Evolutionary conservation across 2,113 vertebrate species (phyloP), one percentile per base, ranked within the genome.

Genomic region (Gasterosteus aculeatus): DNA sequence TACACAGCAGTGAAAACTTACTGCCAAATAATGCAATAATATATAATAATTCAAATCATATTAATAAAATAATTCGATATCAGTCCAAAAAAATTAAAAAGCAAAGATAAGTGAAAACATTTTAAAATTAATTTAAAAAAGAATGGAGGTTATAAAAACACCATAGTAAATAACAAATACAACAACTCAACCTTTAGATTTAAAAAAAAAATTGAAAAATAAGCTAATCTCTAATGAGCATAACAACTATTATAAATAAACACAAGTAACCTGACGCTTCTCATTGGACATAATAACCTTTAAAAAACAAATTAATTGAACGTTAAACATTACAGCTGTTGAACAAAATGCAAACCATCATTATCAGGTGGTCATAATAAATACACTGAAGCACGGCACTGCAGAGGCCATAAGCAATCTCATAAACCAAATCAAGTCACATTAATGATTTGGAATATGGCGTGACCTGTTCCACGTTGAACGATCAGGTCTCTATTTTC

Each of bases 371-470:
- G 67, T 42, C 29, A 59, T 44, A 49, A 57, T 68, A 75, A 85
- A 71, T 61, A 80, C 5, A 29, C 73, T 60, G 35, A 41, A 56
- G n/a, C 33, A n/a, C 53, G 26, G 77, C 61, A 53, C 39, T 63
- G 14, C 4, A 54, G 41, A 7, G n/a, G 58, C 19, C 10, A 49
- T 5, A 51, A 56, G 62, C 75, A 62, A 44, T 42, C 87, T 84
- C 73, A 84, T 68, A 81, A 81, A 77, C 22, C 81, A 83, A 88
- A 87, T 78, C 49, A 71, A 31, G 69, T 80, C 42, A 9, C 56
- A 46, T 63, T 69, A 76, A 76, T 84, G 80, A 83, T 41, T 49
- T 59, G 59, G 54, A 29, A 51, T 77, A 65, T 47, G 47, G 29
- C 64, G 61, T 8, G 10, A 60, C 65, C 79, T 72, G 72, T 75